Conservation (phyloP, 2,888 invertebrate genomes). For the Brachyopa scutellaris region DNA sequence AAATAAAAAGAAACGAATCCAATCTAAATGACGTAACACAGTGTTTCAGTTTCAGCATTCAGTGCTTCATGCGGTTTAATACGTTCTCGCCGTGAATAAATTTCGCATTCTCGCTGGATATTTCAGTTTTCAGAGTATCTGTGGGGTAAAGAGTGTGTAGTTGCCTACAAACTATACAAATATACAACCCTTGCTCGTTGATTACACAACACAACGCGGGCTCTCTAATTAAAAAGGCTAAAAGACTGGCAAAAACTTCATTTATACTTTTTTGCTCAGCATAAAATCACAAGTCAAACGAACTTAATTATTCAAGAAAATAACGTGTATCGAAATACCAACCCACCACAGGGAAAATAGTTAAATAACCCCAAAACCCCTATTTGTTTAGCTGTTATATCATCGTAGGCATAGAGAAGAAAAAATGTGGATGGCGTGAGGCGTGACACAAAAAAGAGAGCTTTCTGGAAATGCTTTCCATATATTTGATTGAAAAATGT, state of each 20-base stretch:
- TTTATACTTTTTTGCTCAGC: background rate
- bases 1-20: slow-evolving; percentile 13
- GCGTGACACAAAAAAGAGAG: slow-evolving; percentile 67
- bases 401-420: slow-evolving; percentile 27
- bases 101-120: slow-evolving; percentile 39
- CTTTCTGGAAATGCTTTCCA: slow-evolving; percentile 67
- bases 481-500: slow-evolving; percentile 49
- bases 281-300: too few species aligned
- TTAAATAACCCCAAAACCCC: slow-evolving; percentile 55
- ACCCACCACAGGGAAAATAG: too few species aligned
- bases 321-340: too few species aligned
- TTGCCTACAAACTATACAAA: background rate
- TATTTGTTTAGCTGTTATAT: slow-evolving; percentile 62
- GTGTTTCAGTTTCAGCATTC: slow-evolving; percentile 30
- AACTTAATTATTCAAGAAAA: slow-evolving; percentile 2
- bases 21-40: slow-evolving; percentile 66
- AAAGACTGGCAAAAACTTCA: background rate
- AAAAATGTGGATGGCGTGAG: slow-evolving; percentile 55
- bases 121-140: slow-evolving; percentile 4
- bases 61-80: slow-evolving; percentile 35
- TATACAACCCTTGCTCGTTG: slow-evolving; percentile 46
- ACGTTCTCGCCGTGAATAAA: slow-evolving; percentile 16
- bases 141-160: slow-evolving; percentile 3
- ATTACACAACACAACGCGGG: slow-evolving; percentile 63
- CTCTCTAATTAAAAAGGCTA: background rate